These are phyloP conservation scores for Psittacus erithacus DNA, from an alignment of 2,113 vertebrate genomes.

Conservation along the genomic window DNA sequence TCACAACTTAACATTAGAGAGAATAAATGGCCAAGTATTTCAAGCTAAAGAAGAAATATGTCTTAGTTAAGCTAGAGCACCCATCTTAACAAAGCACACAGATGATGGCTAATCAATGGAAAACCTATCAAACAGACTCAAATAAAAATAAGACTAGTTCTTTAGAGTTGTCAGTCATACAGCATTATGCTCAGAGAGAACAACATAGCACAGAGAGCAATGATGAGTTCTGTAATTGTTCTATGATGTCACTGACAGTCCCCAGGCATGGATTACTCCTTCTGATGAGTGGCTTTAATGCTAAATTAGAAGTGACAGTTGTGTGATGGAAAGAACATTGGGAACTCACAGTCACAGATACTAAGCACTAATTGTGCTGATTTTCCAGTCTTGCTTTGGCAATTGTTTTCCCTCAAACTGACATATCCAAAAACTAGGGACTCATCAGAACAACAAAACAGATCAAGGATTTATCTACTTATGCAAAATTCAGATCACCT, in stretches of 20 bases:
- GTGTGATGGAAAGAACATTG: neutral
- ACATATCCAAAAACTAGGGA: neutral
- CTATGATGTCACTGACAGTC: neutral
- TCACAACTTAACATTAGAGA: neutral
- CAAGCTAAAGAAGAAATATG: neutral
- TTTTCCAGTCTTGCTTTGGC: neutral
- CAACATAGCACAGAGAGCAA: neutral
- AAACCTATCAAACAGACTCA: neutral
- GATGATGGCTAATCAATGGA: neutral
- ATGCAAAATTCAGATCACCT: neutral
- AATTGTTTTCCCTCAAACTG: neutral
- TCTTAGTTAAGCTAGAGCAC: neutral
- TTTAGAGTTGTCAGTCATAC: neutral
- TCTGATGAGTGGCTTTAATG: neutral
- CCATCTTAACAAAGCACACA: neutral
- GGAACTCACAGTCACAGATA: neutral
- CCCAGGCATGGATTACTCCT: neutral
- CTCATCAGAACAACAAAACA: neutral
- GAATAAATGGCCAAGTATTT: neutral
- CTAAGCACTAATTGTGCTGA: neutral
- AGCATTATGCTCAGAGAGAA: neutral
- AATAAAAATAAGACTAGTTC: neutral
- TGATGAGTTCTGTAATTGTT: neutral
- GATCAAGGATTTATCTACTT: neutral
- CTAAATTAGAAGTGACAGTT: neutral